Evolutionary conservation across 2,797 vertebrate genomes (phyloP).

Genomic region (Sitta carolinensis): DNA sequence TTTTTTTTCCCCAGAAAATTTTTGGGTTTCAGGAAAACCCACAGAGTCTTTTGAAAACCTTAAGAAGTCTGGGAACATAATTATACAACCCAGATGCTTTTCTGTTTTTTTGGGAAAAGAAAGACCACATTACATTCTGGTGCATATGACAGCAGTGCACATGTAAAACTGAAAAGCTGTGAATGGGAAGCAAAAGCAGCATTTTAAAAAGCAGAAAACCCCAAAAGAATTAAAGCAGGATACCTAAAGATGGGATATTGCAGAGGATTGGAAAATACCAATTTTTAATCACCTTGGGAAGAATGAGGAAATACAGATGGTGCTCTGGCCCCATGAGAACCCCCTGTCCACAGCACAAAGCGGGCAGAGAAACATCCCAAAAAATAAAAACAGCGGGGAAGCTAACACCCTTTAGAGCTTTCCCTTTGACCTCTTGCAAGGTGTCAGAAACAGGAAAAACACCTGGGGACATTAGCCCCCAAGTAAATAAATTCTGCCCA

Average conservation of each 20-base stretch:
- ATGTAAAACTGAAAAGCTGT: background rate
- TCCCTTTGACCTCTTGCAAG: constrained; percentile 69
- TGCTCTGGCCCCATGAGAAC: constrained; percentile 27
- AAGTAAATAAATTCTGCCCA: constrained; percentile 55
- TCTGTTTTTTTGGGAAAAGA: background rate
- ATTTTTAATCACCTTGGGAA: background rate
- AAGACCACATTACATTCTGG: constrained; percentile 2
- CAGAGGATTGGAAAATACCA: constrained; percentile 20
- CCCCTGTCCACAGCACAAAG: constrained; percentile 9
- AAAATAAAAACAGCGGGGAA: constrained; percentile 53
- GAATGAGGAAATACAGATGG: constrained; percentile 36
- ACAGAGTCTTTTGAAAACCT: background rate
- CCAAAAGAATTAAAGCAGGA: background rate
- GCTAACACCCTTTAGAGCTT: constrained; percentile 57
- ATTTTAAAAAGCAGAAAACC: constrained; percentile 36
- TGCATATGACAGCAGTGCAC: constrained; percentile 15
- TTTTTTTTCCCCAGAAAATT: background rate
- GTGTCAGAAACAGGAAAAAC: constrained; percentile 53
- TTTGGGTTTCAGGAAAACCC: background rate
- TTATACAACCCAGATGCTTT: background rate
- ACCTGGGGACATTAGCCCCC: constrained; percentile 42
- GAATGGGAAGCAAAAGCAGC: constrained; percentile 49
- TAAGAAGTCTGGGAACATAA: background rate
- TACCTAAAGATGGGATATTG: constrained; percentile 34
- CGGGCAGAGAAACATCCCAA: constrained; percentile 21